Evolutionary conservation across 2,888 invertebrate genomes (phyloP).

Genomic region (Brachyopa scutellaris): DNA sequence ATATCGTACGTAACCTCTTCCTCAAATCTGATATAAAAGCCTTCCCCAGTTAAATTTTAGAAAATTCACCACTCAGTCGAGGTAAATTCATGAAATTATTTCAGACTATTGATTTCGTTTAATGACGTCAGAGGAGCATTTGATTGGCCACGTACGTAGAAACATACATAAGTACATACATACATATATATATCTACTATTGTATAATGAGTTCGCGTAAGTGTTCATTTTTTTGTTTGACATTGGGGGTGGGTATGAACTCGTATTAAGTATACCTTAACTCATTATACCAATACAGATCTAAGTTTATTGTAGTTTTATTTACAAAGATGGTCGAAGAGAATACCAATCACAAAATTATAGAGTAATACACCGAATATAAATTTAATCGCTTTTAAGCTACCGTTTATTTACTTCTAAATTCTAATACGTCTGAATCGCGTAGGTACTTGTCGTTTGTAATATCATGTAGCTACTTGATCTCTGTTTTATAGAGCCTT

Average conservation of each 20-base stretch:
- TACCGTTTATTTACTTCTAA: too few species aligned
- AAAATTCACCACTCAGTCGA: background rate
- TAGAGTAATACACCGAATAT: conserved; percentile 19
- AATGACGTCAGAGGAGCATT: conserved; percentile 58
- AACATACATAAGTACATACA: too few species aligned
- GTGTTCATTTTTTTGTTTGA: background rate
- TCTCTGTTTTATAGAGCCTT: background rate
- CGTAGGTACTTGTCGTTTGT: too few species aligned
- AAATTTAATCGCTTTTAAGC: conserved; percentile 34
- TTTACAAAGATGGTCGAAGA: conserved; percentile 13
- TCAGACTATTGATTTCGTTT: conserved; percentile 54
- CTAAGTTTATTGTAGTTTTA: too few species aligned
- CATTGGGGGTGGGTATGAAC: background rate
- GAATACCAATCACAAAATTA: background rate
- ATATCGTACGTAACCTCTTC: too few species aligned
- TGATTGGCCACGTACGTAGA: conserved; percentile 57
- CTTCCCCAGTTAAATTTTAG: conserved; percentile 1
- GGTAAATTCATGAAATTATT: conserved; percentile 33
- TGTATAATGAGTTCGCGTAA: conserved; percentile 15
- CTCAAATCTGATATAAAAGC: background rate
- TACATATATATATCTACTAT: too few species aligned
- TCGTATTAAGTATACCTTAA: too few species aligned
- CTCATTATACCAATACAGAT: too few species aligned
- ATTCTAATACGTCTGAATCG: too few species aligned
- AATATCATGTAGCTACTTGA: too few species aligned